Conservation (phyloP, 1,140 invertebrate genomes). For the Saxidomus purpurata region DNA sequence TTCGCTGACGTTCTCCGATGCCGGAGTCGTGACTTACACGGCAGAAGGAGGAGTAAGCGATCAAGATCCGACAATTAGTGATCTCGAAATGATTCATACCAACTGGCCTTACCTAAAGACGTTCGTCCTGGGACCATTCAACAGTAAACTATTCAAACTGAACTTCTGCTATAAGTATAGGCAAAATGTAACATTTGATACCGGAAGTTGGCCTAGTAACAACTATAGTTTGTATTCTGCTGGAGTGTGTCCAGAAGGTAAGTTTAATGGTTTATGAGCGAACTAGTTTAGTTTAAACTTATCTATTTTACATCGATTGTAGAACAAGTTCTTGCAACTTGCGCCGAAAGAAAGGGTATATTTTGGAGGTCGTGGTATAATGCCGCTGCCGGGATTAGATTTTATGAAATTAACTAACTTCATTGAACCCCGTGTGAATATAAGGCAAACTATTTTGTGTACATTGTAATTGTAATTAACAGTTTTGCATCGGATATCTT, state of each 20-base stretch:
- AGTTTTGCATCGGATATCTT: too few species aligned
- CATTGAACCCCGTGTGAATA: too few species aligned
- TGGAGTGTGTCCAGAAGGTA: neutral
- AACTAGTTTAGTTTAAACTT: too few species aligned
- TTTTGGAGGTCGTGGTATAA: too few species aligned
- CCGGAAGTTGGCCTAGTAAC: neutral
- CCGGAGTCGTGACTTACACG: neutral
- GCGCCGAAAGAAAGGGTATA: too few species aligned
- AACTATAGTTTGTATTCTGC: neutral
- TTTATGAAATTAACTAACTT: too few species aligned
- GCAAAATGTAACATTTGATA: neutral
- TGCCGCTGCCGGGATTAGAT: too few species aligned
- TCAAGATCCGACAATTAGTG: too few species aligned
- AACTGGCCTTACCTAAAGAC: neutral
- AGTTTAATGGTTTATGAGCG: neutral
- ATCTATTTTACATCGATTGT: too few species aligned
- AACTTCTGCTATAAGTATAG: neutral
- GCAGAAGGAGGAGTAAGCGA: neutral
- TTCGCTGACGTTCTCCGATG: neutral
- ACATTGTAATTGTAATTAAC: too few species aligned
- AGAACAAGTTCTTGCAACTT: too few species aligned
- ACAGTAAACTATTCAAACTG: neutral
- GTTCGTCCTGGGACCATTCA: neutral
- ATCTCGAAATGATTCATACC: neutral
- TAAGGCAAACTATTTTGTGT: too few species aligned